Conservation (phyloP, 2,797 vertebrate genomes). For the Phrynocephalus vlangalii region DNA sequence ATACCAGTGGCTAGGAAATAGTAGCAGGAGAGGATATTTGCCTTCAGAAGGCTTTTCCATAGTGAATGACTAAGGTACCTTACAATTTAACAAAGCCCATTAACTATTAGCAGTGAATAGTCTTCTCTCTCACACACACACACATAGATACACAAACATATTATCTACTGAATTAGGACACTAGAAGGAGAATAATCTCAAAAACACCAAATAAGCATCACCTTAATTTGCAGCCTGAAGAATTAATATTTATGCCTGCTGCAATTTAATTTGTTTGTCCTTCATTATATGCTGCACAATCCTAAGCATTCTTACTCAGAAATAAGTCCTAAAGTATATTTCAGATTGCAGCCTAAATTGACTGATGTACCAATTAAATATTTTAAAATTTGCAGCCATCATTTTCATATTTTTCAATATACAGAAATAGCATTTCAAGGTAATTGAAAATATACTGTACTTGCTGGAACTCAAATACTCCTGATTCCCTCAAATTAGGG, state of each 20-base stretch:
- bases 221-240: background rate
- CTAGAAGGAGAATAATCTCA: background rate
- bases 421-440: background rate
- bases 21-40: too few relatives aligned
- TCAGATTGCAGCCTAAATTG: background rate
- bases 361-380: background rate
- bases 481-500: background rate
- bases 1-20: too few relatives aligned
- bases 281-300: background rate
- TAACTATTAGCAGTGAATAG: background rate
- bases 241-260: background rate
- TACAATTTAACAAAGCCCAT: background rate
- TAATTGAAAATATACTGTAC: background rate
- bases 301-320: background rate
- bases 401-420: background rate
- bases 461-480: background rate
- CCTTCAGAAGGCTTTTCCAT: too few relatives aligned
- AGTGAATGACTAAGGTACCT: background rate
- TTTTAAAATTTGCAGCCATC: background rate
- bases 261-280: background rate
- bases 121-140: background rate
- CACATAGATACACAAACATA: too few relatives aligned
- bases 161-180: background rate
- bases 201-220: background rate
- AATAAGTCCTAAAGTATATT: background rate